Percentiles rank a stretch among this genome's conserved stretches.
Evolutionary conservation across 2,113 vertebrate genomes (phyloP).

Genomic region (Numenius arquata): DNA sequence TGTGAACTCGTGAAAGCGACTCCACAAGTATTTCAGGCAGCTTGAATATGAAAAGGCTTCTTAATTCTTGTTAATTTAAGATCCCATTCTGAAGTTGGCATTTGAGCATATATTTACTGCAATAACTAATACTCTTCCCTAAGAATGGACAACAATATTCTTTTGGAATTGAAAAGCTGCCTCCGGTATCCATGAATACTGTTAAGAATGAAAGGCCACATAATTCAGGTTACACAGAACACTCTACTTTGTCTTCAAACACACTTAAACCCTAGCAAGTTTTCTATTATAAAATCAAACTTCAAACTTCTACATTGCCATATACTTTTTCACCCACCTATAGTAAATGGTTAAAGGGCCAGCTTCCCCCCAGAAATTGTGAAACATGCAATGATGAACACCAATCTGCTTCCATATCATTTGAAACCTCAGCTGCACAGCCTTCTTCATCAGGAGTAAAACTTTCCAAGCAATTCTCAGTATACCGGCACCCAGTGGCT

Average conservation of each 20-base stretch:
- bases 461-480: neutral
- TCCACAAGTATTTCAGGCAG: neutral
- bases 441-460: neutral
- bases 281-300: neutral
- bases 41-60: neutral
- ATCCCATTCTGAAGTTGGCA: neutral
- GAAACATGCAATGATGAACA: neutral
- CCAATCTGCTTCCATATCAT: neutral
- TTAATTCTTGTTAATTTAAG: neutral
- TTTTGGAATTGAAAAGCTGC: neutral
- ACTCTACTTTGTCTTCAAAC: neutral
- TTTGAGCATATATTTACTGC: neutral
- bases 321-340: neutral
- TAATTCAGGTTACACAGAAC: neutral
- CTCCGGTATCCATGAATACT: neutral
- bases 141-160: neutral
- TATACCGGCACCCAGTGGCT: neutral
- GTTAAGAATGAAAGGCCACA: neutral
- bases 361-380: neutral
- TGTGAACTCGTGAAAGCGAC: neutral
- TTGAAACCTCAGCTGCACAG: neutral
- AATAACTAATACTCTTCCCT: neutral
- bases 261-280: neutral
- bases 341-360: neutral
- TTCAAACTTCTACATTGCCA: neutral